Base-by-base conservation (phyloP, 2,797 vertebrate genomes). In the Diplodus puntazzo region DNA sequence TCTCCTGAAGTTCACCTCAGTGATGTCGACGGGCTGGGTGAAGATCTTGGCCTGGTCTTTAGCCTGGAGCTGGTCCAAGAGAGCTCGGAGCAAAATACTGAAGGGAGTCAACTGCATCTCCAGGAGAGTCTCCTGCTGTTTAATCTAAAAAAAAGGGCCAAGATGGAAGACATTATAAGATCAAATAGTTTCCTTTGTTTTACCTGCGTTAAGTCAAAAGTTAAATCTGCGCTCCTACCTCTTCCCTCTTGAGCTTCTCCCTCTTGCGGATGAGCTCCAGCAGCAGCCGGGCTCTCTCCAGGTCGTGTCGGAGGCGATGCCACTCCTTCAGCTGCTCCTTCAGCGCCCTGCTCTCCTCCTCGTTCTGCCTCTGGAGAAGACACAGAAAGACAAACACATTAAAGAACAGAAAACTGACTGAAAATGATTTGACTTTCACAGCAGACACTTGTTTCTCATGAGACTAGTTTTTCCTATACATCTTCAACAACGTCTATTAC, bases 171-270 rank as follows among this genome's bases (percentile, higher is more conserved):
- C 8, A 42, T 58, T 7, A 48, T 7, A 18, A 23, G 11, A 27
- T 73, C 11, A 52, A 6, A 17, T 8, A 8, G 6, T 49, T 61
- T 18, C 1, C 43, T 14, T 57, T 21, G 34, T 52, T 1, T 16
- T 54, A 10, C 53, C 5, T 12, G 59, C 7, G 34, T 39, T 1
- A 11, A 14, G 25, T 1, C 30, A 27, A 1, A 20, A 4, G 0
- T 14, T 11, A 20, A 3, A 11, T 18, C 18, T 43, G 58, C 66
- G 0, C 34, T 62, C 58, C 77, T 92, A 99, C 98, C 97, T 99
- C 97, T 85, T 99, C 98, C 77, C 98, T 96, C 93, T 99, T 99
- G 84, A 99, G 96, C 87, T 99, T 99, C 94, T 99, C 98, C 61
- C 98, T 94, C 89, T 99, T 99, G 80, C 98, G 96, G 86, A 99